Evolutionary conservation across 2,797 vertebrate species (phyloP), one percentile per base, ranked within the genome.

Genomic region (Hypotaenidia okinawae): DNA sequence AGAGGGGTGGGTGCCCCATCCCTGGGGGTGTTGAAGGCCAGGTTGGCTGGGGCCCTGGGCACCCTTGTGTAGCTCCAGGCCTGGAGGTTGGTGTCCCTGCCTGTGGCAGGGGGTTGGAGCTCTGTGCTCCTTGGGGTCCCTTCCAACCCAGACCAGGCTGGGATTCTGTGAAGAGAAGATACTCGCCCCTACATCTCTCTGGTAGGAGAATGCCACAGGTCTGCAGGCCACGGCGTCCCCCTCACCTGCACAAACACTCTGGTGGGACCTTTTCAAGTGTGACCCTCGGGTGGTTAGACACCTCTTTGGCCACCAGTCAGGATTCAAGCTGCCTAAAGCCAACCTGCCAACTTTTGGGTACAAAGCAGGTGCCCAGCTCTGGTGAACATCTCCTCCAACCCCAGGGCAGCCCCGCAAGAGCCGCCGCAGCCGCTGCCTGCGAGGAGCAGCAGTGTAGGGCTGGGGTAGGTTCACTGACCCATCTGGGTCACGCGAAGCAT

Each of bases 401-500:
- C 18, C 41, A 5, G 7, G 11, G 63, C 68, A n/a, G 9, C 45
- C 41, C 39, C 3, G 11, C 6, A n/a, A 9, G 25, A 75, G 55
- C 17, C 23, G 8, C 55, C 7, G 28, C 1, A 9, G 49, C 35
- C 28, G 25, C 43, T 0, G 6, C 61, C 21, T 4, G n/a, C 43
- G 5, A 1, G 43, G 78, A 49, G 27, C 35, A 28, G 49, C 2
- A 3, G 13, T 32, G 28, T 2, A 21, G 32, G 41, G n/a, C 57
- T 37, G 37, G 30, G 25, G 10, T 12, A 2, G 41, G 15, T 6
- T 3, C 0, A 10, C 33, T 10, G 61, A 30, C 32, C 33, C 1
- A 0, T 5, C 84, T 17, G 49, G 4, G 8, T 1, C 25, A 28
- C 5, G 3, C 13, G 0, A 10, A 80, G 59, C 78, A 27, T 5